Percentiles rank a stretch among this genome's conserved stretches.
phyloP scores from a whole-genome alignment of 2,888 invertebrate species.

The Anthophora plumipes region DNA sequence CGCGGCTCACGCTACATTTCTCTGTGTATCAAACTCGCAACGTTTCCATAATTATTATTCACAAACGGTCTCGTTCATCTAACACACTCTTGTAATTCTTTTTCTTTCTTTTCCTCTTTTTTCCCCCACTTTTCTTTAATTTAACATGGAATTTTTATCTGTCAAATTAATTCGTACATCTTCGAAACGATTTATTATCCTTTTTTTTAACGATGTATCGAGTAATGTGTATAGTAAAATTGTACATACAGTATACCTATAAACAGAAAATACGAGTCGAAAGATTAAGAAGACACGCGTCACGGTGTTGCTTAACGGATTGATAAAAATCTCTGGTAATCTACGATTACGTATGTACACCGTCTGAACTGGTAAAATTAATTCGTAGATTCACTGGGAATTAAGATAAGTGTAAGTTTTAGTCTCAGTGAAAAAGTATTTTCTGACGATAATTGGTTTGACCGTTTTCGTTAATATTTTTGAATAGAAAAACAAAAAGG shows the following conservation, averaged over 20 bases:
- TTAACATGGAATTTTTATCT: neutral
- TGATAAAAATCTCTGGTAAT: slow-evolving; percentile 26
- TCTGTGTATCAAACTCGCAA: neutral
- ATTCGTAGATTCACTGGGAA: neutral
- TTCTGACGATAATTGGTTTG: neutral
- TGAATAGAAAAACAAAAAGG: no score
- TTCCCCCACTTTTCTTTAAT: no score
- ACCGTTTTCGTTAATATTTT: no score
- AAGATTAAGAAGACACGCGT: neutral
- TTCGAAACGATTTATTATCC: neutral
- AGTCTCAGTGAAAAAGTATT: neutral
- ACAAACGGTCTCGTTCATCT: no score
- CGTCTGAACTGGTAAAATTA: slow-evolving; percentile 6
- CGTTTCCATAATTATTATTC: no score
- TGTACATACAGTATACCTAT: no score
- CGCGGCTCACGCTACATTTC: slow-evolving; percentile 29
- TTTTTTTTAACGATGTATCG: no score
- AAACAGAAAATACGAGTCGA: neutral
- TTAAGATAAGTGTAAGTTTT: slow-evolving; percentile 2
- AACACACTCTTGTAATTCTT: no score
- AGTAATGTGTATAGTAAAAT: no score
- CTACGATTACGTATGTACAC: slow-evolving; percentile 9
- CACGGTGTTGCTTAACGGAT: slow-evolving; percentile 29
- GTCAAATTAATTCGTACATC: no score
- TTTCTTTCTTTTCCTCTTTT: no score